phyloP scores from a whole-genome alignment of 1,140 invertebrate species.

The Drosophila bocqueti region DNA sequence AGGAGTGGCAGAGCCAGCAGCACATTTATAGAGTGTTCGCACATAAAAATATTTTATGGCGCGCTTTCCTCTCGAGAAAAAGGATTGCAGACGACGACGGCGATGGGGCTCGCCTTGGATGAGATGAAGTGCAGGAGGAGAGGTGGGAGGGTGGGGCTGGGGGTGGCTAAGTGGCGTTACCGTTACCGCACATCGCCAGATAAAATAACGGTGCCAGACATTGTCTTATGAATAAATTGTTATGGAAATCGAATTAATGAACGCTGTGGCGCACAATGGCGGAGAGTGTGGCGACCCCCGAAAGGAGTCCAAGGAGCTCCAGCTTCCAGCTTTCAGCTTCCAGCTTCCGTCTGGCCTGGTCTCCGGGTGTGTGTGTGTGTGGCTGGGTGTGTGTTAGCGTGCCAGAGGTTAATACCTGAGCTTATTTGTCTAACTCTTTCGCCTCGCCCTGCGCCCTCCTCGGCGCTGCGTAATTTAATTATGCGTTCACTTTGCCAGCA shows the following conservation, averaged over 20 bases:
- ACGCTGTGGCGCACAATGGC: slow-evolving; percentile 80
- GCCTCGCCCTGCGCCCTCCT: slow-evolving; percentile 50
- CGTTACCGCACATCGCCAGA: slow-evolving; percentile 84
- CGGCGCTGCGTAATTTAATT: slow-evolving; percentile 84
- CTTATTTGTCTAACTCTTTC: slow-evolving; percentile 85
- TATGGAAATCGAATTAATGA: slow-evolving; percentile 85
- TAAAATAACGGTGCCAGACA: slow-evolving; percentile 85
- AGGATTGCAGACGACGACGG: slow-evolving; percentile 77
- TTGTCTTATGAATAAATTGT: slow-evolving; percentile 85
- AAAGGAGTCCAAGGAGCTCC: slow-evolving; percentile 19
- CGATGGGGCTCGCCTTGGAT: slow-evolving; percentile 15
- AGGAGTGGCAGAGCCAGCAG: slow-evolving; percentile 19
- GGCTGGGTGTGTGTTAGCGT: slow-evolving; percentile 45
- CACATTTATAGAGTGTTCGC: slow-evolving; percentile 83
- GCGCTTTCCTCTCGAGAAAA: slow-evolving; percentile 72
- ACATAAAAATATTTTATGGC: slow-evolving; percentile 85
- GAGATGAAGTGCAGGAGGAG: background rate
- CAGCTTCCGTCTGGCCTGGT: slow-evolving; percentile 32
- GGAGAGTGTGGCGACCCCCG: slow-evolving; percentile 24
- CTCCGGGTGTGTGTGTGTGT: slow-evolving; percentile 45
- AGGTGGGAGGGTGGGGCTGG: background rate
- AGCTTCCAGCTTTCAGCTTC: slow-evolving; percentile 30
- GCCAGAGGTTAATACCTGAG: slow-evolving; percentile 85
- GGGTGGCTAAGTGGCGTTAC: slow-evolving; percentile 80
- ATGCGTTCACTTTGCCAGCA: slow-evolving; percentile 81